phyloP scores from a whole-genome alignment of 1,140 invertebrate species.

The Reticulitermes speratus region DNA sequence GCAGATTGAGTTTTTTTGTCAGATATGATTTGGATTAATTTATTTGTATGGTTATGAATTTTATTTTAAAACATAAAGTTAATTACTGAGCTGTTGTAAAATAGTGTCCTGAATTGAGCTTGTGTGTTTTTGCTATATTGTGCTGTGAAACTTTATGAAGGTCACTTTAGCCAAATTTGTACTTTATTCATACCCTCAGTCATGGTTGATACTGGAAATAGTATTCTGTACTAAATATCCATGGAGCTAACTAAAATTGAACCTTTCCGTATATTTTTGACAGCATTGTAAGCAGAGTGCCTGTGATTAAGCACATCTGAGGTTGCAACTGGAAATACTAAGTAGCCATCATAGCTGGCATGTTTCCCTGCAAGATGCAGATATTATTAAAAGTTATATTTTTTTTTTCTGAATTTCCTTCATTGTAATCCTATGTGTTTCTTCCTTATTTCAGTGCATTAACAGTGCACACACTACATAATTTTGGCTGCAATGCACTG shows the following conservation, averaged over 20 bases:
- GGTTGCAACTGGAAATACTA: conserved; percentile 14
- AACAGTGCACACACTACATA: too few species aligned
- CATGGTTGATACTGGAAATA: neutral
- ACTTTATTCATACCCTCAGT: neutral
- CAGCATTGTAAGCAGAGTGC: neutral
- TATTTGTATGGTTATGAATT: neutral
- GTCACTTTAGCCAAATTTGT: neutral
- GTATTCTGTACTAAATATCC: neutral
- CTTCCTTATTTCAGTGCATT: too few species aligned
- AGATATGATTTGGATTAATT: neutral
- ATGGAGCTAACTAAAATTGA: conserved; percentile 2
- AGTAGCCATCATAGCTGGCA: neutral
- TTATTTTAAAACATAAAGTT: neutral
- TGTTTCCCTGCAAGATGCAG: too few species aligned
- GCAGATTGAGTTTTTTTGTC: neutral
- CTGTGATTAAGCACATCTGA: neutral
- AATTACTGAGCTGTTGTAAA: neutral
- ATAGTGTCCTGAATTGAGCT: neutral
- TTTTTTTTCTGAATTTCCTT: too few species aligned
- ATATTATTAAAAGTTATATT: too few species aligned
- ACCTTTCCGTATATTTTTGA: neutral
- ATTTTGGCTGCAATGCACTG: too few species aligned
- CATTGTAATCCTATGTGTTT: too few species aligned
- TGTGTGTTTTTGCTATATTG: neutral
- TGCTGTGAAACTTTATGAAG: neutral